A percentile compares a stretch with the other conserved stretches of the same genome.
Conservation (phyloP, 1,140 invertebrate species). For the Teleopsis dalmanni region DNA sequence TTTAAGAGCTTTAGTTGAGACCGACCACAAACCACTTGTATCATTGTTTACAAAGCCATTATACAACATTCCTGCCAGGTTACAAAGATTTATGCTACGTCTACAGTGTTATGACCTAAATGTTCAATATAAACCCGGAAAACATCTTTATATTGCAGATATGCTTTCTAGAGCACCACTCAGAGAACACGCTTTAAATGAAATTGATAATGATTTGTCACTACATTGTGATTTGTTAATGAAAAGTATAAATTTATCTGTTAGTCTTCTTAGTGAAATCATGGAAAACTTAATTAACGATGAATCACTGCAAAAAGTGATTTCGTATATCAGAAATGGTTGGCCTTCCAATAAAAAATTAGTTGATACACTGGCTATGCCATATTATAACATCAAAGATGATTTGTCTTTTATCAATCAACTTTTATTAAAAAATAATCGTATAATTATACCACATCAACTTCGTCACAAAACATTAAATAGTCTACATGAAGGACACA, state of each 20-base stretch:
- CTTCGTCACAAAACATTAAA: too few relatives aligned
- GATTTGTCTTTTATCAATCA: conserved; percentile 33
- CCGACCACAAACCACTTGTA: conserved; percentile 46
- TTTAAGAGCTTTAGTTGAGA: conserved; percentile 31
- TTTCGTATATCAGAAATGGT: conserved; percentile 25
- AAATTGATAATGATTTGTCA: conserved; percentile 31
- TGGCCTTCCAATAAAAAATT: conserved; percentile 40
- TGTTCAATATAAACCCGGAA: conserved; percentile 42
- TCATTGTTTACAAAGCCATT: conserved; percentile 44
- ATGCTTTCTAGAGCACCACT: conserved; percentile 14
- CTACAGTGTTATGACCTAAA: conserved; percentile 41
- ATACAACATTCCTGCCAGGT: conserved; percentile 29
- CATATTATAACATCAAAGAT: conserved; percentile 28
- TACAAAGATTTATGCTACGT: conserved; percentile 36
- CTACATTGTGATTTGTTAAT: conserved; percentile 14
- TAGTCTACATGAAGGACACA: too few relatives aligned
- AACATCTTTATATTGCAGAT: conserved; percentile 44
- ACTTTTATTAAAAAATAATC: conserved; percentile 31
- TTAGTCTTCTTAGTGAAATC: conserved; percentile 22
- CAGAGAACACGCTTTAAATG: background rate
- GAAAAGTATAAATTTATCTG: conserved; percentile 20
- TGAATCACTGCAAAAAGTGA: conserved; percentile 19
- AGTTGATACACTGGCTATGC: conserved; percentile 18
- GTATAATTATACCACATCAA: conserved; percentile 43
- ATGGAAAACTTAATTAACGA: conserved; percentile 16